phyloP scores from a whole-genome alignment of 2,113 vertebrate species.

The Phaethon lepturus region DNA sequence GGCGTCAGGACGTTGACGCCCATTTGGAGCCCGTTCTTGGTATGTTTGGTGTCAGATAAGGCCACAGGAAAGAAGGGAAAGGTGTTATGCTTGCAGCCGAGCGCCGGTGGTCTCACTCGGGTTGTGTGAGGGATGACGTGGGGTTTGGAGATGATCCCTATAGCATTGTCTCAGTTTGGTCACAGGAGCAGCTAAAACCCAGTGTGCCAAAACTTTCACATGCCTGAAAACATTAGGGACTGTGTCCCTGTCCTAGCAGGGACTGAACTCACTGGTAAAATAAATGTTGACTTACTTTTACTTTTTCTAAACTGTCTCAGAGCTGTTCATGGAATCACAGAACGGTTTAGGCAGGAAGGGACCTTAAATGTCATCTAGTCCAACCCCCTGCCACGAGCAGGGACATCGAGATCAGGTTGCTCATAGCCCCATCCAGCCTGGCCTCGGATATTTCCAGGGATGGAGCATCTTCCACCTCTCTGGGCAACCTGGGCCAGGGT shows the following conservation, averaged over 20 bases:
- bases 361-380: too few species aligned
- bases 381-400: too few species aligned
- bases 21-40: not conserved
- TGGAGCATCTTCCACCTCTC: too few species aligned
- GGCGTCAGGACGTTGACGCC: not conserved
- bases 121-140: not conserved
- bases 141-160: not conserved
- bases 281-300: not conserved
- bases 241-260: not conserved
- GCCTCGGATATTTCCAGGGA: too few species aligned
- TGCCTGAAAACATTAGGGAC: not conserved
- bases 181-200: not conserved
- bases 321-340: not conserved
- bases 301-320: not conserved
- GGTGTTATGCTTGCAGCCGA: rapidly evolving
- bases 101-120: rapidly evolving
- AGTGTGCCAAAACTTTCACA: not conserved
- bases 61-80: not conserved
- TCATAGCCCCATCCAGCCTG: too few species aligned
- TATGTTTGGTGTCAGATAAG: not conserved
- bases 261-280: not conserved
- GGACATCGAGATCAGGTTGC: too few species aligned
- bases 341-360: too few species aligned
- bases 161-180: not conserved
- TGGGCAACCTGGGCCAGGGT: too few species aligned